Evolutionary conservation across 1,140 invertebrate species (phyloP), one percentile per base, ranked within the genome.

Genomic region (Archegozetes longisetosus): DNA sequence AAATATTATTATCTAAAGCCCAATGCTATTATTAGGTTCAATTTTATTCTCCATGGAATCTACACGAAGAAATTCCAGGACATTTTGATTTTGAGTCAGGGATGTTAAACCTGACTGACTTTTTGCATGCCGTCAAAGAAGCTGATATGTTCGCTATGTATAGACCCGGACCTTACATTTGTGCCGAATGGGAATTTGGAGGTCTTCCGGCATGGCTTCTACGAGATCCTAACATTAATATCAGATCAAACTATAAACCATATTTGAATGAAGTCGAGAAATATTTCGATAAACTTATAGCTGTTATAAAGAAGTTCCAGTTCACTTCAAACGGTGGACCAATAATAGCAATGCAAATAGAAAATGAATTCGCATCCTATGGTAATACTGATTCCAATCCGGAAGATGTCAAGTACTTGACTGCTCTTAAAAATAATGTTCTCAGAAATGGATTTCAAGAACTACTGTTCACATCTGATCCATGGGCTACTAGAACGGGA

Each of bases 31-130:
- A n/a, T 40, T 40, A 40, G 32, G 50, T 55, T 4, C 6, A 55
- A 89, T 86, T 20, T 3, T 77, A 73, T 62, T 68, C 77, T 6
- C 69, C 73, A 24, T 78, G 76, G 76, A 77, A 76, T 63, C 66
- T 70, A 40, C 76, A 78, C 68, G 74, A 78, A 58, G 58, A 68
- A 23, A 60, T 61, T 13, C 64, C 67, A 50, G 70, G 71, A 22
- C 25, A 66, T 1, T 66, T 61, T 32, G 58, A 65, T 48, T 66
- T 66, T 51, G 29, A 13, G 23, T 23, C 40, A 3, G 57, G 63
- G 27, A 40, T 51, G 9, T 29, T 67, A 28, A 68, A 77, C 64
- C 59, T 77, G 27, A 65, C 65, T 3, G 47, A 60, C n/a, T 77
- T 75, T 65, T 63, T 78, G 3, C 58, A 69, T 47, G 56, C 67